phyloP scores from a whole-genome alignment of 2,797 vertebrate genomes.

The Amniataba percoides region DNA sequence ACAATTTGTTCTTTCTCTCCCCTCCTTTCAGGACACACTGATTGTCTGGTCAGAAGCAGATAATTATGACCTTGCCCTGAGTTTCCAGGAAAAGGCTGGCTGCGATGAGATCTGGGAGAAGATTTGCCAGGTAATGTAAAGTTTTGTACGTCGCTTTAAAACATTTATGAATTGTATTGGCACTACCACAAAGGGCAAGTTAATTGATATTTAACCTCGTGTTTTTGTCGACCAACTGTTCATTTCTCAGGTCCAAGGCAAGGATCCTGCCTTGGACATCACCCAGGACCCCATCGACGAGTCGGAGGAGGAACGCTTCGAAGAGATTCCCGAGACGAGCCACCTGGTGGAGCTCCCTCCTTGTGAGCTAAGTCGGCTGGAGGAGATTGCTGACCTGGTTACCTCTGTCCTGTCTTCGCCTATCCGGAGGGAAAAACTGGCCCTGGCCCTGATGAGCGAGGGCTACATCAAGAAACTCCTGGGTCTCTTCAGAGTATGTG shows the following conservation, averaged over 20 bases:
- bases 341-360: conserved; percentile 95
- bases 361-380: conserved; percentile 94
- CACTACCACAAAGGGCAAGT: not conserved
- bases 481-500: conserved; percentile 96
- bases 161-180: not conserved
- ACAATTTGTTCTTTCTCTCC: conserved; percentile 17
- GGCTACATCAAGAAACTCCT: conserved; percentile 98
- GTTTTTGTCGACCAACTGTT: not conserved
- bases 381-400: conserved; percentile 98
- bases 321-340: conserved; percentile 97
- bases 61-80: conserved; percentile 98
- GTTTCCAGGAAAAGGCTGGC: conserved; percentile 99
- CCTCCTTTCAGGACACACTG: conserved; percentile 91
- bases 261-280: conserved; percentile 97
- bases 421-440: conserved; percentile 97
- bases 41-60: conserved; percentile 99
- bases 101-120: conserved; percentile 99
- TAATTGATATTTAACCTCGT: no score
- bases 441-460: conserved; percentile 95
- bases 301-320: conserved; percentile 97
- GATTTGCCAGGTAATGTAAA: conserved; percentile 94
- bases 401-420: conserved; percentile 98
- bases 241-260: conserved; percentile 93
- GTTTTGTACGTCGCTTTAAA: not conserved
- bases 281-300: conserved; percentile 98